A percentile compares a stretch with the other conserved stretches of the same genome.
Evolutionary conservation across 2,888 invertebrate genomes (phyloP).

Genomic region (Morinoia aosen): DNA sequence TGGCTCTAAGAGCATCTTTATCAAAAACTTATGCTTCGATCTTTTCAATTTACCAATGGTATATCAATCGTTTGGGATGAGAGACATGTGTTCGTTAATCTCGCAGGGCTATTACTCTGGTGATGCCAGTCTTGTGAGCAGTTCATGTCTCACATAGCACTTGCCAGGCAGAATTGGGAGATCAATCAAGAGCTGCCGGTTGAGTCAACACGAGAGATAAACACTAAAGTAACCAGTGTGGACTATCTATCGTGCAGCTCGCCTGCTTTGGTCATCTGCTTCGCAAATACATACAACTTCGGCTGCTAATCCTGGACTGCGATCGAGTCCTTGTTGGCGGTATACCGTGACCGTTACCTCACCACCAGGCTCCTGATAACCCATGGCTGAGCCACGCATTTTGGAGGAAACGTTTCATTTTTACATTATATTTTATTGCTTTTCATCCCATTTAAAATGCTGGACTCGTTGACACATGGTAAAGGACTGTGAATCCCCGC

Average conservation of each 20-base stretch:
- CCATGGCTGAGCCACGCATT: too few relatives aligned
- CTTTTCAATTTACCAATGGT: too few relatives aligned
- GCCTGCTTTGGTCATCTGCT: not conserved
- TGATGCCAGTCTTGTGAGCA: not conserved
- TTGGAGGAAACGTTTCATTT: too few relatives aligned
- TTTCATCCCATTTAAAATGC: too few relatives aligned
- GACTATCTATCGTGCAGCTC: not conserved
- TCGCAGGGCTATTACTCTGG: not conserved
- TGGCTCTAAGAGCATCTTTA: not conserved
- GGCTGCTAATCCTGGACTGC: not conserved
- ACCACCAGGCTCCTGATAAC: too few relatives aligned
- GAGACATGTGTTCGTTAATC: not conserved
- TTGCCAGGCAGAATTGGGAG: not conserved
- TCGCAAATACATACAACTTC: not conserved
- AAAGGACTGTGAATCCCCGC: too few relatives aligned
- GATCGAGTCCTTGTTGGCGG: not conserved
- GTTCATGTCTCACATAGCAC: not conserved
- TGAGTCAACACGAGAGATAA: not conserved
- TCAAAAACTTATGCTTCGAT: not conserved
- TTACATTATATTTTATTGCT: too few relatives aligned
- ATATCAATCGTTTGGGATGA: not conserved
- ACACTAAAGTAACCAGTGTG: not conserved
- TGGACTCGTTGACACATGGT: too few relatives aligned
- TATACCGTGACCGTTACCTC: not conserved
- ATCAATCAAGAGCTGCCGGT: not conserved